A percentile compares a stretch with the other conserved stretches of the same genome.
phyloP scores from a whole-genome alignment of 2,888 invertebrate genomes.

The Chalcosyrphus nemorum region DNA sequence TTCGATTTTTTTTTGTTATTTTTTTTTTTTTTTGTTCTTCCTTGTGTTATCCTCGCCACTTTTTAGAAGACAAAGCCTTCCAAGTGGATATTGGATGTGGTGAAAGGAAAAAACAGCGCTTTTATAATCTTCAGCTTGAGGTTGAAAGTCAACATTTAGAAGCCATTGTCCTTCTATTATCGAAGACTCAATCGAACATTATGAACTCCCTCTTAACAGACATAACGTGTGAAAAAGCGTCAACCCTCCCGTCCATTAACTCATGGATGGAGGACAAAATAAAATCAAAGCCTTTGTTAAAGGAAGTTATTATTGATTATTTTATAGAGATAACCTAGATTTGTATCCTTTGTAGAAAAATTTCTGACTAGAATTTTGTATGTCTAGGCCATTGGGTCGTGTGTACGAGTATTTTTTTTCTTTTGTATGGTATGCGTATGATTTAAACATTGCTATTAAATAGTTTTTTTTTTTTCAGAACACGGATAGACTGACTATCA shows the following conservation, averaged over 20 bases:
- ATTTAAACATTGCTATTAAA: not conserved
- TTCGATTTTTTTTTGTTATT: constrained; percentile 12
- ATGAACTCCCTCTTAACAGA: constrained; percentile 63
- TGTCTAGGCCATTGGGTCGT: constrained; percentile 56
- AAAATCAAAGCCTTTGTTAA: constrained; percentile 60
- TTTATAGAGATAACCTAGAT: constrained; percentile 69
- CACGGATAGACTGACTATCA: not conserved
- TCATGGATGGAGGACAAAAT: constrained; percentile 2
- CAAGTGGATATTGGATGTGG: constrained; percentile 40
- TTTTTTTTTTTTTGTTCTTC: constrained; percentile 12
- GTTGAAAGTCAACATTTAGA: constrained; percentile 69
- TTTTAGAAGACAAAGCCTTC: constrained; percentile 66
- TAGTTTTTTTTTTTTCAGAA: not conserved
- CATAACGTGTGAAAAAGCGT: constrained; percentile 41
- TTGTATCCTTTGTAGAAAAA: constrained; percentile 41
- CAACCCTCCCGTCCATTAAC: constrained; percentile 27
- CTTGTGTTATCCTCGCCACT: constrained; percentile 59
- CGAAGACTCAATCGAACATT: constrained; percentile 66
- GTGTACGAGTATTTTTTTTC: not conserved
- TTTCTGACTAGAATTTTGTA: constrained; percentile 47
- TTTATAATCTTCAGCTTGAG: constrained; percentile 63
- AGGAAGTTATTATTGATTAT: constrained; percentile 67
- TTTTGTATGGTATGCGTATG: not conserved
- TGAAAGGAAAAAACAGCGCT: constrained; percentile 19
- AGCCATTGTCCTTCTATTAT: constrained; percentile 70